Base-by-base conservation (phyloP, 2,113 vertebrate species). In the Serinus canaria region DNA sequence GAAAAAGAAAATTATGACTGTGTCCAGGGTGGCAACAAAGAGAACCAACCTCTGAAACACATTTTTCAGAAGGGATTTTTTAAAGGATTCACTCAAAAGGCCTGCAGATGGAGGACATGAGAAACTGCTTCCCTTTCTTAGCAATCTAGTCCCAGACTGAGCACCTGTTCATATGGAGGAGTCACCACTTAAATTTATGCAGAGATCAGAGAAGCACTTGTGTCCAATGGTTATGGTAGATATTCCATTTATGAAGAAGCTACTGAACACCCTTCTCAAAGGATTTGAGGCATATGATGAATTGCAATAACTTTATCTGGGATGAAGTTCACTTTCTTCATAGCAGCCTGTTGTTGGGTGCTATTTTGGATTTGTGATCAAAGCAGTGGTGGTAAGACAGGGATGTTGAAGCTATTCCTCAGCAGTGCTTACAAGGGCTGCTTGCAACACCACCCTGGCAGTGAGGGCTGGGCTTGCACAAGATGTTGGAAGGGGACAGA, bases 401-500 rank as follows among this genome's bases (percentile, higher is more conserved):
- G 7, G 41, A 44, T 63, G 30, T 15, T 84, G 81, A 30, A 37
- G 56, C 2, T 41, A 2, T 9, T 49, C 17, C 28, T 87, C n/a
- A 84, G 28, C 50, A 62, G 33, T 3, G 25, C 23, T 88, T 7
- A 60, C 17, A 52, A 43, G 41, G 15, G 41, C 35, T 87, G 60
- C 28, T 81, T 46, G 30, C 83, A 28, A 43, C 1, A 0, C n/a
- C 7, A 4, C 4, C 10, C 37, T 13, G 19, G 43, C 74, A 78
- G 41, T 0, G 0, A 66, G 14, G 2, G 30, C 39, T 74, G 52
- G 16, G 4, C 6, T 1, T 55, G 33, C 44, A 46, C 46, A 53
- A 41, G 21, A 62, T 17, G 5, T 7, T 25, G 41, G 47, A 33
- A 55, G 25, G 20, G 15, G 55, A 62, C 24, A 75, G 16, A 82